Conservation (phyloP, 2,113 vertebrate species). For the Cavia aperea region DNA sequence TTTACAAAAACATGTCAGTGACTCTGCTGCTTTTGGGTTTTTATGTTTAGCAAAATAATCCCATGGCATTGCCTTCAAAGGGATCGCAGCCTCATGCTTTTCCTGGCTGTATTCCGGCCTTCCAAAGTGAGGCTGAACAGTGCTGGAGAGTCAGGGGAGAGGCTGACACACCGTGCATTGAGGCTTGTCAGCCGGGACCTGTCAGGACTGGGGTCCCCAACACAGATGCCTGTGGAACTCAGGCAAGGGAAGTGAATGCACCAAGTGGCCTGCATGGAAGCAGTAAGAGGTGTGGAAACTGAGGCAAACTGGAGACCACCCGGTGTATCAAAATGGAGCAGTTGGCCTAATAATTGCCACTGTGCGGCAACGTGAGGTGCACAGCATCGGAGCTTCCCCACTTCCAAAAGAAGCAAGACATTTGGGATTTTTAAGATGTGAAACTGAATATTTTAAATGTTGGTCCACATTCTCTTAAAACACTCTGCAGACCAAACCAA, state of each 20-base stretch:
- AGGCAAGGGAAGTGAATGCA: not conserved
- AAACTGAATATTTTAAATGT: slow-evolving; percentile 38
- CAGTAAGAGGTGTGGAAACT: not conserved
- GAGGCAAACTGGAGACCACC: not conserved
- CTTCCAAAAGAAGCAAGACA: slow-evolving; percentile 42
- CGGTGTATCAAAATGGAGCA: not conserved
- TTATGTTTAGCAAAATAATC: slow-evolving; percentile 64
- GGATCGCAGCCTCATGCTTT: not conserved
- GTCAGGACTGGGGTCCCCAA: not conserved
- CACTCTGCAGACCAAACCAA: slow-evolving; percentile 54
- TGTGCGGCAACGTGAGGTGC: not conserved
- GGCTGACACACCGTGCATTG: accelerated
- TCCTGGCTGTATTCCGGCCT: not conserved
- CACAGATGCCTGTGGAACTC: not conserved
- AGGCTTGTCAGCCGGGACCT: not conserved
- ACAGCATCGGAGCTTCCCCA: not conserved
- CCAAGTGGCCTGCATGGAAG: not conserved
- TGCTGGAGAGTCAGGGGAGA: not conserved
- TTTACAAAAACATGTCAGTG: slow-evolving; percentile 59
- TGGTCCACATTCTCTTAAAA: slow-evolving; percentile 51
- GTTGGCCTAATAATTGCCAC: not conserved
- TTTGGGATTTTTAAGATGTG: slow-evolving; percentile 42
- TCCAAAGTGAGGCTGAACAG: not conserved
- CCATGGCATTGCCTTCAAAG: slow-evolving; percentile 47
- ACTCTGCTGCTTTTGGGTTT: slow-evolving; percentile 60